Percentiles rank a stretch among this genome's conserved stretches.
These are phyloP conservation scores for Rhyacophila evoluta DNA, from an alignment of 2,888 invertebrate genomes.

Conservation along the genomic window DNA sequence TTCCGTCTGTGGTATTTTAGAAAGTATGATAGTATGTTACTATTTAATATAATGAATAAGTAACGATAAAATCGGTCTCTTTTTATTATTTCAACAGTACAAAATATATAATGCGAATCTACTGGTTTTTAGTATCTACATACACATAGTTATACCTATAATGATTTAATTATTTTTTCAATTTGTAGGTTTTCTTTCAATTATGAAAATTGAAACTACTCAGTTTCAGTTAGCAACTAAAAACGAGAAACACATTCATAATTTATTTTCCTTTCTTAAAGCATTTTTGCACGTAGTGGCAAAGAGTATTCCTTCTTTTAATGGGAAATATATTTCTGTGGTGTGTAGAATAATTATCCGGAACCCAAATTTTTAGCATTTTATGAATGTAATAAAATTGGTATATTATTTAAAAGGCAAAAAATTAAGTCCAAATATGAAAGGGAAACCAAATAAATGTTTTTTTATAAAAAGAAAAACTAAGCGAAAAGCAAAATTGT, in stretches of 20 bases:
- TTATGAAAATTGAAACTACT: neutral
- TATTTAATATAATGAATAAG: too few species aligned
- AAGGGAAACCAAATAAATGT: too few species aligned
- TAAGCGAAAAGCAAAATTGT: too few species aligned
- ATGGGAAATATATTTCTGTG: too few species aligned
- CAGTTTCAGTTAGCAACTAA: neutral
- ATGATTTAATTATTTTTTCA: conserved; percentile 8
- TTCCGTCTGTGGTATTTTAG: too few species aligned
- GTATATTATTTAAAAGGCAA: too few species aligned
- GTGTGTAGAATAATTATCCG: too few species aligned
- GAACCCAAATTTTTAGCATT: neutral
- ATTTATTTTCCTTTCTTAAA: neutral
- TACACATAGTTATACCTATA: neutral
- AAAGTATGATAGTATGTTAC: too few species aligned
- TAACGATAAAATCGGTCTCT: too few species aligned
- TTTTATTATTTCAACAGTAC: too few species aligned
- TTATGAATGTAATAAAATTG: neutral
- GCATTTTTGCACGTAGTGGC: neutral
- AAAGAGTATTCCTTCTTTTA: neutral
- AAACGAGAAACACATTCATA: neutral
- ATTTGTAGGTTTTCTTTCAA: neutral
- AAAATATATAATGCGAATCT: neutral
- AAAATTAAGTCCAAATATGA: too few species aligned
- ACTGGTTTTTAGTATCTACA: neutral
- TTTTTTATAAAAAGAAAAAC: too few species aligned